Base-by-base conservation (phyloP, 2,113 vertebrate species). In the Nyctereutes procyonoides region DNA sequence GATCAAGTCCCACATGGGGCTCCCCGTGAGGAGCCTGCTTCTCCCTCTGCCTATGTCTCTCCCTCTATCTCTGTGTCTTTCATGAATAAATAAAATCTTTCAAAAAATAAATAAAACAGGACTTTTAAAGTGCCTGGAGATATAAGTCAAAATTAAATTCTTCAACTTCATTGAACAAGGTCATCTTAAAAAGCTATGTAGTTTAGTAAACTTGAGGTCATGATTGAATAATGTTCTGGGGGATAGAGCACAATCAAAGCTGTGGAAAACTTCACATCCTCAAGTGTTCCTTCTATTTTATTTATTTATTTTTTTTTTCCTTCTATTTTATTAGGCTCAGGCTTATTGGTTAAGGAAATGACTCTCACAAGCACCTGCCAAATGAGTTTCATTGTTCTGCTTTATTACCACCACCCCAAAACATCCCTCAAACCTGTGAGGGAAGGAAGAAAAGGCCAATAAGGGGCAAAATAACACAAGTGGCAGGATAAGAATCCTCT, bases 91-190 rank as follows among this genome's bases (percentile, higher is more conserved):
- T 43, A 43, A 43, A 43, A 43, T 43, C 43, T 43, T 43, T 43
- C 43, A 43, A 43, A 43, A 43, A 43, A 43, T 43, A 43, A 43
- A 43, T 32, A 35, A 89, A 85, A 53, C 5, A 65, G 22, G 35
- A 51, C 85, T 60, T 69, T 88, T 67, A 83, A 88, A 38, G 65
- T 91, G 15, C 48, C 11, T 83, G 17, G 30, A 56, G 62, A 92
- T 88, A 62, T 73, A 93, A 85, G n/a, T 24, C 9, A 19, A 79
- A 93, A 79, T 95, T 89, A 95, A 92, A 55, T 48, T 80, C 51
- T 79, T 88, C 69, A 95, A 85, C 38, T 77, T 77, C 32, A 62
- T 58, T 69, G n/a, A 95, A 35, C 60, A 89, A 89, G 28, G 43
- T 69, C 63, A 74, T 88, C 24, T 71, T 85, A 77, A 80, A 90